These are phyloP conservation scores for Mastacembelus armatus DNA, from an alignment of 2,797 vertebrate species.

Conservation along the genomic window DNA sequence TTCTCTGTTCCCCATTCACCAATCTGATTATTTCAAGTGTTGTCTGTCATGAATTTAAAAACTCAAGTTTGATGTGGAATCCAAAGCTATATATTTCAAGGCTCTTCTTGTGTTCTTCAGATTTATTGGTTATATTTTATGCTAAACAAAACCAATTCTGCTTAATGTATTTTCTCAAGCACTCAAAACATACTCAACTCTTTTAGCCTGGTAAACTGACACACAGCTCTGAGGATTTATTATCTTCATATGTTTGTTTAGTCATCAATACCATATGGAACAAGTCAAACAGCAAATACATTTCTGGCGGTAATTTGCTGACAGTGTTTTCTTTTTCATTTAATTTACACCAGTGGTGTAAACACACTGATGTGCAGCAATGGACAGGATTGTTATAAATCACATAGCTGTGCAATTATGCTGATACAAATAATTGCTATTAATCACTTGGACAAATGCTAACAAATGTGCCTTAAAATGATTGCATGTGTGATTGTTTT, in stretches of 20 bases:
- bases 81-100: conserved; percentile 14
- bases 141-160: conserved; percentile 35
- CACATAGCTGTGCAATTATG: conserved; percentile 29
- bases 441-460: conserved; percentile 32
- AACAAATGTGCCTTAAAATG: conserved; percentile 35
- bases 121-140: conserved; percentile 40
- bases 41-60: conserved; percentile 3
- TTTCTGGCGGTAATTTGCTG: conserved; percentile 49
- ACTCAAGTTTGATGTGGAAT: conserved; percentile 8
- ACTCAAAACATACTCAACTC: conserved; percentile 17
- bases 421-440: conserved; percentile 50
- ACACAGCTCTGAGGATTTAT: conserved; percentile 50
- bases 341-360: conserved; percentile 54
- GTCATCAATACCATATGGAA: conserved; percentile 61
- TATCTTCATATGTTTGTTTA: conserved; percentile 58
- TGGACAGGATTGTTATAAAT: conserved; percentile 45
- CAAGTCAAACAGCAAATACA: conserved; percentile 62
- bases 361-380: conserved; percentile 45
- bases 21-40: not conserved
- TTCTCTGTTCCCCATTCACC: not conserved
- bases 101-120: conserved; percentile 23
- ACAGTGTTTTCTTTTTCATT: conserved; percentile 53
- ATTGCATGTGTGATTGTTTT: conserved; percentile 14
- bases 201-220: conserved; percentile 29
- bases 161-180: conserved; percentile 51